Evolutionary conservation across 2,888 invertebrate genomes (phyloP).

Genomic region (Phengaris arion): DNA sequence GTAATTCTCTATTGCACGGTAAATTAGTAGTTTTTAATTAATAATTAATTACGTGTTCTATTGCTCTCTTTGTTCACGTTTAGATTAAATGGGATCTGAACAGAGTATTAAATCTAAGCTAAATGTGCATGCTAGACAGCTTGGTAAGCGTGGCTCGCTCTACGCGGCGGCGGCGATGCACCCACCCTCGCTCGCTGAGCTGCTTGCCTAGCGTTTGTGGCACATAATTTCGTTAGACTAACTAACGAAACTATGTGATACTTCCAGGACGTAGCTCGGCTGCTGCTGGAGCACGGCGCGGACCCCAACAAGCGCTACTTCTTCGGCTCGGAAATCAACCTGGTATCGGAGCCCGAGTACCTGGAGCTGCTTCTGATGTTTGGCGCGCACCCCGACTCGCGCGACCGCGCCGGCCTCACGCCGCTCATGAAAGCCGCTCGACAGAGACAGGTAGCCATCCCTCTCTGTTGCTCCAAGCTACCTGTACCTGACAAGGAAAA

Average conservation of each 20-base stretch:
- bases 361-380: conserved; percentile 89
- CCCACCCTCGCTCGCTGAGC: too few relatives aligned
- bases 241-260: conserved; percentile 42
- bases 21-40: too few relatives aligned
- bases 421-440: conserved; percentile 95
- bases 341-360: conserved; percentile 90
- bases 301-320: conserved; percentile 95
- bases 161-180: too few relatives aligned
- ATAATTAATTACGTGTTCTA: too few relatives aligned
- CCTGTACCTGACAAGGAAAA: background rate
- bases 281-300: conserved; percentile 90
- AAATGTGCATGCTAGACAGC: too few relatives aligned
- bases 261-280: conserved; percentile 80
- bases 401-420: conserved; percentile 92
- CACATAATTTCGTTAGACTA: background rate
- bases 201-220: too few relatives aligned
- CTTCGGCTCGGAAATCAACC: conserved; percentile 93
- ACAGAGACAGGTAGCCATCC: conserved; percentile 81
- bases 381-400: conserved; percentile 92
- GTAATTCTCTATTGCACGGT: too few relatives aligned
- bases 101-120: too few relatives aligned
- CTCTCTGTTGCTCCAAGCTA: background rate
- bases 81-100: too few relatives aligned
- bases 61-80: too few relatives aligned
- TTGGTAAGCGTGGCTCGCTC: too few relatives aligned